Percentiles rank a stretch among this genome's conserved stretches.
Conservation (phyloP, 2,888 invertebrate species). For the Diarsia brunnea region DNA sequence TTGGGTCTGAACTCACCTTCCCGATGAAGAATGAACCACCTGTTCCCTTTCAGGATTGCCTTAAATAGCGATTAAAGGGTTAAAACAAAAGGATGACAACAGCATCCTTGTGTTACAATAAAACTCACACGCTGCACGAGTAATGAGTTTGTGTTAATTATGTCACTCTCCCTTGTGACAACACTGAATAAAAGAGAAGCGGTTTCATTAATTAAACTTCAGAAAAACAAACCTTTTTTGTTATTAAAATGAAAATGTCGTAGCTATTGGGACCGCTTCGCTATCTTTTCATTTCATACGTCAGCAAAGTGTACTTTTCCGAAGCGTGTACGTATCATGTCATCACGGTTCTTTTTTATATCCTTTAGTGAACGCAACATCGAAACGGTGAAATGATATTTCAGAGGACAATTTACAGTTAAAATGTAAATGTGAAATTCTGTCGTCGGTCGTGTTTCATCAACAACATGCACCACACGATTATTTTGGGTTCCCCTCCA, state of each 20-base stretch:
- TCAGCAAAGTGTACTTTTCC: constrained; percentile 46
- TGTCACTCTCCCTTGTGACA: constrained; percentile 47
- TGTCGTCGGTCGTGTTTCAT: constrained; percentile 21
- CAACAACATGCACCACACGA: constrained; percentile 23
- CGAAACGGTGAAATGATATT: constrained; percentile 51
- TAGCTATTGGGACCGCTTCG: constrained; percentile 18
- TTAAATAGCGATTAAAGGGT: constrained; percentile 34
- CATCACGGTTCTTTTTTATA: constrained; percentile 40
- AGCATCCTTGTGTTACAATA: constrained; percentile 34
- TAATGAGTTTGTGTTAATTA: constrained; percentile 55
- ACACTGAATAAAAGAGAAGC: constrained; percentile 46
- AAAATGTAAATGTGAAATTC: constrained; percentile 44
- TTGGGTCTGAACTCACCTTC: not conserved
- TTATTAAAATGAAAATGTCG: constrained; percentile 41
- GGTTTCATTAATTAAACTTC: constrained; percentile 40
- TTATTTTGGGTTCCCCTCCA: constrained; percentile 39
- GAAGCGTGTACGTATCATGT: constrained; percentile 31
- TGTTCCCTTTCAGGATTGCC: constrained; percentile 10
- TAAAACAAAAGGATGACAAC: constrained; percentile 28
- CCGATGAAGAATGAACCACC: not conserved
- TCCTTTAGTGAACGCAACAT: constrained; percentile 35
- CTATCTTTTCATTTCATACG: constrained; percentile 56
- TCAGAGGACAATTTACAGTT: constrained; percentile 38
- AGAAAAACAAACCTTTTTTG: constrained; percentile 51
- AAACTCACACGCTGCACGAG: constrained; percentile 49